Base-by-base conservation (phyloP, 2,888 invertebrate genomes). In the Mythimna loreyi region DNA sequence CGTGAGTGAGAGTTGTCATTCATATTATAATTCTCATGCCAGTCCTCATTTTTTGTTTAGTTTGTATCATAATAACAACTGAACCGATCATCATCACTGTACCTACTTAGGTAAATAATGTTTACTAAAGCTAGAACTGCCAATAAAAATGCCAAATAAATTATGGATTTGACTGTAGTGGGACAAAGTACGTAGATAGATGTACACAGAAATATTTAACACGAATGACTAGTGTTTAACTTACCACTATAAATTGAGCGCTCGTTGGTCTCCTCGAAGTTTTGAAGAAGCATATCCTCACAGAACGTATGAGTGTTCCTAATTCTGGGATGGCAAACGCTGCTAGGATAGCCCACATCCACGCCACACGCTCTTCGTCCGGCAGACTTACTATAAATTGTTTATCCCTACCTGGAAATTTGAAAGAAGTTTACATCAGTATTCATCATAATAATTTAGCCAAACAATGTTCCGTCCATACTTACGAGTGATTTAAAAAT, bases 271-370 rank as follows among this genome's bases (percentile, higher is more conserved):
- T 97, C 91, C 97, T 97, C 89, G 97, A 98, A 0, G 98, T 97
- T 91, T 99, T 99, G 96, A 99, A 99, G 90, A 98, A 97, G 91
- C 98, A 98, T 90, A 99, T 99, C 87, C 99, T 97, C 62, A 97
- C 96, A 33, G 99, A 97, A 67, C 99, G 96, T 85, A 99, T 97
- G 76, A 99, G 95, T 3, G 98, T 97, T 64, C 99, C 98, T 69
- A 98, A 95, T 94, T 99, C 99, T 0, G 99, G 99, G 61, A 99
- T 97, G 47, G 98, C 97, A 88, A 98, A 98, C 3, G 98, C 98
- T 80, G 99, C 97, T 64, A 99, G 94, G 61, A 99, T 92, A 72
- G 98, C 98, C 99, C 99, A 99, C 92, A 98, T 98, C 99, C 99
- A 99, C 57, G 98, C 98, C 78, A 99, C 97, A 65, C 98, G 97